A percentile compares a stretch with the other conserved stretches of the same genome.
Conservation (phyloP, 2,888 invertebrate genomes). For the Chalcosyrphus nemorum region DNA sequence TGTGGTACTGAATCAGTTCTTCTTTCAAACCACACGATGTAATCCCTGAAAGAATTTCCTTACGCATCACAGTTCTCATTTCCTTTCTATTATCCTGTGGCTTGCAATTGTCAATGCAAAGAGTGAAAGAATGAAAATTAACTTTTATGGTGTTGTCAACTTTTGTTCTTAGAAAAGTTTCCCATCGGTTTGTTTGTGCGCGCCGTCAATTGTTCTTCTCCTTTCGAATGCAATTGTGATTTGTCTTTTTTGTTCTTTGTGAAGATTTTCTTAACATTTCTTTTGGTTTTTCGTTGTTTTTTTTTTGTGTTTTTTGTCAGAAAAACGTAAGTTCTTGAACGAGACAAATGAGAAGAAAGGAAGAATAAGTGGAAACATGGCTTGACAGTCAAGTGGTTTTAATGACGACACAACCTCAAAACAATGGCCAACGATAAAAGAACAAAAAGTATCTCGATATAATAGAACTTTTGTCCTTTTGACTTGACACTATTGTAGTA, state of each 20-base stretch:
- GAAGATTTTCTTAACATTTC: background rate
- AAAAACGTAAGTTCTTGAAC: background rate
- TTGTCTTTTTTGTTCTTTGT: constrained; percentile 4
- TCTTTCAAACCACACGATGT: too few relatives aligned
- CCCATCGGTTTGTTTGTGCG: constrained; percentile 1
- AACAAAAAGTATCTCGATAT: constrained; percentile 17
- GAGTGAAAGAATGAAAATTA: constrained; percentile 25
- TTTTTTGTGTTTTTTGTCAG: too few relatives aligned
- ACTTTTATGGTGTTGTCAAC: constrained; percentile 12
- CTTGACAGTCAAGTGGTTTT: constrained; percentile 55
- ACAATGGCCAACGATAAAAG: constrained; percentile 29
- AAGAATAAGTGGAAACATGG: constrained; percentile 26
- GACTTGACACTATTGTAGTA: constrained; percentile 31
- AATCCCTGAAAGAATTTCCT: background rate
- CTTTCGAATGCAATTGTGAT: constrained; percentile 25
- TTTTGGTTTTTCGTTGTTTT: too few relatives aligned
- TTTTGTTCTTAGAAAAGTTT: constrained; percentile 10
- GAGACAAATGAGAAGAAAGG: background rate
- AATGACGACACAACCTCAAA: constrained; percentile 48
- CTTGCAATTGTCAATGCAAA: background rate
- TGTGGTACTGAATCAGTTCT: too few relatives aligned
- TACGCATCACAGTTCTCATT: background rate
- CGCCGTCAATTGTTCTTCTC: constrained; percentile 11
- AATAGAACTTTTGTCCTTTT: constrained; percentile 26
- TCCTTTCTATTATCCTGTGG: background rate